Evolutionary conservation across 2,113 vertebrate genomes (phyloP).

Genomic region (Poecilia latipinna): DNA sequence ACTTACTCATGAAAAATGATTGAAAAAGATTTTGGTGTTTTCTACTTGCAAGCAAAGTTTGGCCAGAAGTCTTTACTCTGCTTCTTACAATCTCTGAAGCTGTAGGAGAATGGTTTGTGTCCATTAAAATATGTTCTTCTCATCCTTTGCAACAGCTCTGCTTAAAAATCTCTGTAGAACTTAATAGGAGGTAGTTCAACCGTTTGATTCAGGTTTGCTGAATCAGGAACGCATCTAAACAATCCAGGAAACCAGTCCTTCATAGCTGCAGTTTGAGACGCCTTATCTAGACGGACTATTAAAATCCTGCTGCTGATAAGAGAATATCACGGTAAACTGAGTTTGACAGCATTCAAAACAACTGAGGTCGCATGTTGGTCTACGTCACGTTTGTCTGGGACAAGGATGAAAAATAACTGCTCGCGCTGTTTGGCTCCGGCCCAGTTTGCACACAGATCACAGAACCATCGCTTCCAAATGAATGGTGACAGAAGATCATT

Average conservation of each 20-base stretch:
- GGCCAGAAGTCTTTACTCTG: no score
- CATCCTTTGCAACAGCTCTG: background rate
- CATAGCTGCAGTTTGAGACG: background rate
- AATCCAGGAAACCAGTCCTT: background rate
- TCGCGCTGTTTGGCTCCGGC: slow-evolving; percentile 10
- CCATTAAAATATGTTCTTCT: no score
- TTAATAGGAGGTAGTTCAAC: background rate
- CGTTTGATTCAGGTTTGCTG: background rate
- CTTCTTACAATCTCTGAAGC: no score
- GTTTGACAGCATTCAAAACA: slow-evolving; percentile 25
- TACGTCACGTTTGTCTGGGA: slow-evolving; percentile 16
- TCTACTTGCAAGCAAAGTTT: no score
- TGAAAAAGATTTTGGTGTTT: no score
- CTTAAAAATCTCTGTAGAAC: background rate
- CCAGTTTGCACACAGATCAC: slow-evolving; percentile 20
- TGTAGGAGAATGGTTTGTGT: no score
- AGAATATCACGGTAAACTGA: slow-evolving; percentile 6
- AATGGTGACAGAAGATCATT: slow-evolving; percentile 55
- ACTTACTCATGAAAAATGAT: no score
- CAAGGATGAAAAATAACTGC: slow-evolving; percentile 10
- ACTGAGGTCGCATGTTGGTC: background rate
- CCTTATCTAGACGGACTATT: background rate
- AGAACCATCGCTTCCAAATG: slow-evolving; percentile 45
- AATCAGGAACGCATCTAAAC: background rate
- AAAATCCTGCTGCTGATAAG: background rate